Conservation (phyloP, 2,888 invertebrate species). For the Lobophora halterata region DNA sequence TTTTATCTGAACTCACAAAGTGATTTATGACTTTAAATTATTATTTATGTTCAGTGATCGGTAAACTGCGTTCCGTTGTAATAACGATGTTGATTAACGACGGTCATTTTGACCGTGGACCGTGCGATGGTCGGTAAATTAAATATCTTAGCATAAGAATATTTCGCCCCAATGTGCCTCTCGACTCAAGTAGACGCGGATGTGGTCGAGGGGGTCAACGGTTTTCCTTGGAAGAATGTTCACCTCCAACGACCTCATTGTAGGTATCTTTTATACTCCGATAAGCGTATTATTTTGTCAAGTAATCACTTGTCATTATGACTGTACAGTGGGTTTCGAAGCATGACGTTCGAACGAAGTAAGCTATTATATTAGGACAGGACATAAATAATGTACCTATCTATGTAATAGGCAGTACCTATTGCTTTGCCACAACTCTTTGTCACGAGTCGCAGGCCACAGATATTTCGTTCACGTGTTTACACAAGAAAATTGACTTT, state of each 20-base stretch:
- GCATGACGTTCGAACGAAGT: slow-evolving; percentile 11
- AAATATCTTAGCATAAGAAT: slow-evolving; percentile 15
- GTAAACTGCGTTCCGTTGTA: slow-evolving; percentile 8
- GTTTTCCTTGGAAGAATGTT: slow-evolving; percentile 76
- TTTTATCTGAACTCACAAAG: too few species aligned
- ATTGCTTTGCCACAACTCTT: slow-evolving; percentile 15
- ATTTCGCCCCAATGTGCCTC: slow-evolving; percentile 25
- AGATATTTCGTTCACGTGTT: slow-evolving; percentile 50
- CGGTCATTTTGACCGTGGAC: slow-evolving; percentile 15
- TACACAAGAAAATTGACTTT: slow-evolving; percentile 54
- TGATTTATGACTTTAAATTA: neutral
- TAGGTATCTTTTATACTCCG: slow-evolving; percentile 42
- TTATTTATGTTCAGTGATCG: slow-evolving; percentile 8
- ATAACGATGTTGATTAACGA: slow-evolving; percentile 16
- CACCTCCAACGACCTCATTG: slow-evolving; percentile 69
- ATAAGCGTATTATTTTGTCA: slow-evolving; percentile 33
- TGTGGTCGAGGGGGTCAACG: slow-evolving; percentile 68
- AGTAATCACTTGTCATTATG: slow-evolving; percentile 28
- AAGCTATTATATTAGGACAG: slow-evolving; percentile 2
- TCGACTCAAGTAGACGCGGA: slow-evolving; percentile 54
- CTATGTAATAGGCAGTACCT: slow-evolving; percentile 4
- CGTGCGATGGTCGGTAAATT: slow-evolving; percentile 19
- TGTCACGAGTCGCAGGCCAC: slow-evolving; percentile 36
- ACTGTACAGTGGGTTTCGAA: slow-evolving; percentile 15
- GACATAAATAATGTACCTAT: neutral